Percentiles rank a stretch among this genome's conserved stretches.
Evolutionary conservation across 2,797 vertebrate genomes (phyloP).

Genomic region (Lates japonicus): DNA sequence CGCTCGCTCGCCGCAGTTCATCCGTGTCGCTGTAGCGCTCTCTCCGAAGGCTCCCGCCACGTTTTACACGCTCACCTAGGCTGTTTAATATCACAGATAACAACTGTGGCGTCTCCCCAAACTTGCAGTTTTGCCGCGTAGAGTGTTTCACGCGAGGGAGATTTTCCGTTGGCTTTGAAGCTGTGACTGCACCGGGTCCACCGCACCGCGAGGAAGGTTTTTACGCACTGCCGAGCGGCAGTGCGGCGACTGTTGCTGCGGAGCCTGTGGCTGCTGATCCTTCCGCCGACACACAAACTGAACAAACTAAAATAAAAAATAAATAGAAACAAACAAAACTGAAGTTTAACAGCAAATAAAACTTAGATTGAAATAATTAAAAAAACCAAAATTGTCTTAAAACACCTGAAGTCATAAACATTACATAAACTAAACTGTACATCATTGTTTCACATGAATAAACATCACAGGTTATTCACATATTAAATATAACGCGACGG

Average conservation of each 20-base stretch:
- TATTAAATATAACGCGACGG: too few relatives aligned
- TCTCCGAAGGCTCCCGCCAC: background rate
- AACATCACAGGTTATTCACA: rapidly evolving
- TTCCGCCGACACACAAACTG: constrained; percentile 60
- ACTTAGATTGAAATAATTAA: rapidly evolving
- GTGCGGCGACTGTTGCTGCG: constrained; percentile 30
- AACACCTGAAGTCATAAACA: background rate
- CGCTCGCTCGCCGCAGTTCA: constrained; percentile 31
- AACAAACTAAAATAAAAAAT: background rate
- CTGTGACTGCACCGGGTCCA: constrained; percentile 44
- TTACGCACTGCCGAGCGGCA: constrained; percentile 30
- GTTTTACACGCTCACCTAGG: rapidly evolving
- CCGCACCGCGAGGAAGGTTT: constrained; percentile 74
- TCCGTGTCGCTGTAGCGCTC: constrained; percentile 50
- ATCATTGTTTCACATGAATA: rapidly evolving
- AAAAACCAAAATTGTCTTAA: rapidly evolving
- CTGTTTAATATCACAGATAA: rapidly evolving
- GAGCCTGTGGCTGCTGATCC: constrained; percentile 46
- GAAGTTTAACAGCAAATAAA: background rate
- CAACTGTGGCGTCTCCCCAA: rapidly evolving
- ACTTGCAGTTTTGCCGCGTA: rapidly evolving
- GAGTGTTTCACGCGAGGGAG: rapidly evolving
- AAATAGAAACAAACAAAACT: rapidly evolving
- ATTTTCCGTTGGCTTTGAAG: background rate
- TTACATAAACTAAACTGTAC: background rate